Percentiles rank a stretch among this genome's conserved stretches.
phyloP scores from a whole-genome alignment of 2,888 invertebrate genomes.

The Tachina lurida region DNA sequence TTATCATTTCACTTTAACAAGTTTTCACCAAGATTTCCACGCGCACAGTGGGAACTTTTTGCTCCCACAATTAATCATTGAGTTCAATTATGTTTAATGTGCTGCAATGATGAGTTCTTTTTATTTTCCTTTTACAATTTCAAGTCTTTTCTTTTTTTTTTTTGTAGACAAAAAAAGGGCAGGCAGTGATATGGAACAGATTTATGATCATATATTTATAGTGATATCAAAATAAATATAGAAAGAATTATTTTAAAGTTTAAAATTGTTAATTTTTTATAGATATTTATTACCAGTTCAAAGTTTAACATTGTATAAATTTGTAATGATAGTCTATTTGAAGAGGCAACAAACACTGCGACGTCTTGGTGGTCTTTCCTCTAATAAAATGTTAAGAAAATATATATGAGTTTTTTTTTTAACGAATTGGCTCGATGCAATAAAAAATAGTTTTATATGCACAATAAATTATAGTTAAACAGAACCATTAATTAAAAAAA shows the following conservation, averaged over 20 bases:
- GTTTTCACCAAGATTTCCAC: constrained; percentile 70
- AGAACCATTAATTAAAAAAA: background rate
- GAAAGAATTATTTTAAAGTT: constrained; percentile 28
- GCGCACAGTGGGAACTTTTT: constrained; percentile 76
- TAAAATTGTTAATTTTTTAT: background rate
- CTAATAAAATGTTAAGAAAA: background rate
- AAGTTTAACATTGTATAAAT: constrained; percentile 58
- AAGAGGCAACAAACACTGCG: background rate
- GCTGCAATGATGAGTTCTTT: constrained; percentile 46
- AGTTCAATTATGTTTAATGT: constrained; percentile 57
- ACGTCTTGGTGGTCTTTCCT: constrained; percentile 39
- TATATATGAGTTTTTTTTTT: background rate
- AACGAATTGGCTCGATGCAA: constrained; percentile 11
- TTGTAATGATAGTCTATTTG: constrained; percentile 38
- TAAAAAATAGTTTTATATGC: background rate
- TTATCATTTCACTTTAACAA: constrained; percentile 63
- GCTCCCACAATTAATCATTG: constrained; percentile 82
- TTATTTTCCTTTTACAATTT: constrained; percentile 16
- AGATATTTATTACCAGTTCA: constrained; percentile 51
- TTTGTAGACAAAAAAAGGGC: constrained; percentile 7
- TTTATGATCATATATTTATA: constrained; percentile 58
- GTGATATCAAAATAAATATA: constrained; percentile 38
- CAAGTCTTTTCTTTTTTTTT: background rate
- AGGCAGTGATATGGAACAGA: constrained; percentile 66
- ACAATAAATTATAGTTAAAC: constrained; percentile 13